These are phyloP conservation scores for Adelosebastes latens DNA, from an alignment of 2,797 vertebrate species.

Conservation along the genomic window DNA sequence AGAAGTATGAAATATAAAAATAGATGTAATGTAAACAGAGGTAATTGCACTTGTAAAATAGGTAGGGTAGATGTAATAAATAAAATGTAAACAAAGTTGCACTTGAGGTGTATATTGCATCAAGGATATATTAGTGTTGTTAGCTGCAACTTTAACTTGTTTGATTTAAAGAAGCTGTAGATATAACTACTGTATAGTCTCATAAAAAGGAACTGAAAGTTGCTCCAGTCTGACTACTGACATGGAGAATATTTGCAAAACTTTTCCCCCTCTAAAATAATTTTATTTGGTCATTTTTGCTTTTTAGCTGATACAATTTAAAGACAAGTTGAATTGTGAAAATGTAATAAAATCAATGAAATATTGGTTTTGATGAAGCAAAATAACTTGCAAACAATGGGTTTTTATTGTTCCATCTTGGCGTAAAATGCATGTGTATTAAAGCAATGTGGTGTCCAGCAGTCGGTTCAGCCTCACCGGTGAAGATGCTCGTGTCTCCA, in stretches of 20 bases:
- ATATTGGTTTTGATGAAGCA: neutral
- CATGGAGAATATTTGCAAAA: neutral
- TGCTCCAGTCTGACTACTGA: neutral
- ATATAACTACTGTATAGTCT: neutral
- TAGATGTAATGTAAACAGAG: no score
- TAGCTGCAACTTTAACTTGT: neutral
- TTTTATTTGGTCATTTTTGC: neutral
- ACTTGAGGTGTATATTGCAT: no score
- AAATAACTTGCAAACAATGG: neutral
- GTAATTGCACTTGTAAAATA: no score
- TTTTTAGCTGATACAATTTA: neutral
- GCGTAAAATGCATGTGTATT: slow-evolving; percentile 41
- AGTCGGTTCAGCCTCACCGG: slow-evolving; percentile 65
- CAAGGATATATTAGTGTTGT: no score
- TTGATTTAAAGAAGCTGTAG: neutral
- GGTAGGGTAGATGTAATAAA: no score
- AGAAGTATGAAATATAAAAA: no score
- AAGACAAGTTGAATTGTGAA: neutral
- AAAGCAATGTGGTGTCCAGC: slow-evolving; percentile 8
- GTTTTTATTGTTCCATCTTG: neutral
- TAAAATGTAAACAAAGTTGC: no score
- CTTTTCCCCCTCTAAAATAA: fast-evolving
- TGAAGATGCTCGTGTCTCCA: slow-evolving; percentile 46
- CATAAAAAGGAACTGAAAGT: neutral
- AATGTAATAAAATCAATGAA: neutral